These are phyloP conservation scores for Drosophila mojavensis DNA, from an alignment of 1,140 invertebrate genomes.

Conservation along the genomic window DNA sequence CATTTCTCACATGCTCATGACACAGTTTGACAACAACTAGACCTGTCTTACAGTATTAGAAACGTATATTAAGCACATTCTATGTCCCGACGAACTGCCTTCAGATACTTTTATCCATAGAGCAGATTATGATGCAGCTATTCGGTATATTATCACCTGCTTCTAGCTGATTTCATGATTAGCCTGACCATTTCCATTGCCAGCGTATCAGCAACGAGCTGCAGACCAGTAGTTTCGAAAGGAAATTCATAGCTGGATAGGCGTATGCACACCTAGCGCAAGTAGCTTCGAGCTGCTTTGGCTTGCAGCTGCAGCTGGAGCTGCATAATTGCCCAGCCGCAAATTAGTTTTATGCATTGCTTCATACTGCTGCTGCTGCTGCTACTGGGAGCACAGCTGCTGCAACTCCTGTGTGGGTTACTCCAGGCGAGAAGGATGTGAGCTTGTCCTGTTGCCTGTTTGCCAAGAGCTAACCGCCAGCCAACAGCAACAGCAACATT, in stretches of 20 bases:
- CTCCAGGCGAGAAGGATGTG: not conserved
- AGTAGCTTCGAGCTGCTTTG: not conserved
- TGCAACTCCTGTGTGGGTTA: conserved; percentile 2
- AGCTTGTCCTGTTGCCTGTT: conserved; percentile 7
- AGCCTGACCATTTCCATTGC: not conserved
- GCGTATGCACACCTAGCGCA: not conserved
- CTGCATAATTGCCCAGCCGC: conserved; percentile 53
- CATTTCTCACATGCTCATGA: no score
- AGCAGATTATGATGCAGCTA: no score
- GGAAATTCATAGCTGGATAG: conserved; percentile 54
- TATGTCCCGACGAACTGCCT: no score
- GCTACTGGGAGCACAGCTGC: conserved; percentile 5
- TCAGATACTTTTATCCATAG: no score
- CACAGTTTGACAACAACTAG: no score
- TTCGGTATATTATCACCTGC: no score
- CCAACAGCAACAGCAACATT: not conserved
- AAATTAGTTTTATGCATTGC: conserved; percentile 57
- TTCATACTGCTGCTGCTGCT: no score
- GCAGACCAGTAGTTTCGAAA: conserved; percentile 35
- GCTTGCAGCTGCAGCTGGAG: conserved; percentile 9
- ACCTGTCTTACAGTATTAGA: no score
- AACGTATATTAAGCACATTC: no score
- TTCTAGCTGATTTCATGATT: no score
- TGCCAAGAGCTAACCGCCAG: conserved; percentile 10
- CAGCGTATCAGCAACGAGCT: not conserved